phyloP scores from a whole-genome alignment of 2,888 invertebrate species.

The Chironomus riparius region DNA sequence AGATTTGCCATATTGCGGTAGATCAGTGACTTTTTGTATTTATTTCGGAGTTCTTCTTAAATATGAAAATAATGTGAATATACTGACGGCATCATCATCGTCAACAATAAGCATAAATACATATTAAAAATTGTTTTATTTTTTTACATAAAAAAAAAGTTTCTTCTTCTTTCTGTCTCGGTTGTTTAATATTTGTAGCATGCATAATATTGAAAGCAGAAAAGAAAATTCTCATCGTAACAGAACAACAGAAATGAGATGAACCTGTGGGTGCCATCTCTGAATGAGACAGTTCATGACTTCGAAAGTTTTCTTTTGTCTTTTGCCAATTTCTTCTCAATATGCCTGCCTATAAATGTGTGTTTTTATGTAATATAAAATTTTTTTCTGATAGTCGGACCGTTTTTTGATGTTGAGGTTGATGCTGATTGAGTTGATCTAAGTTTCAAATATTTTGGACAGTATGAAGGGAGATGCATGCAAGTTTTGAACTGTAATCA shows the following conservation, averaged over 20 bases:
- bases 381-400: no score
- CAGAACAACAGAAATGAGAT: not conserved
- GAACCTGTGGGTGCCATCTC: slow-evolving; percentile 24
- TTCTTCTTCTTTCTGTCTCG: not conserved
- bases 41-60: not conserved
- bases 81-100: not conserved
- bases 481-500: no score
- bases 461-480: no score
- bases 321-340: not conserved
- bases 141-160: not conserved
- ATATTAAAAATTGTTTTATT: not conserved
- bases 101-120: not conserved
- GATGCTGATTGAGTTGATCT: no score
- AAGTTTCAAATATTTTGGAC: no score
- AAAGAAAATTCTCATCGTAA: not conserved
- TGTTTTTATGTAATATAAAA: no score
- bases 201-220: not conserved
- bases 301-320: not conserved
- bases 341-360: not conserved
- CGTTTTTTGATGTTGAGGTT: no score
- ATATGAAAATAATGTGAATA: not conserved
- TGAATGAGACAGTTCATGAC: slow-evolving; percentile 22
- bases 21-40: not conserved
- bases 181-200: no score
- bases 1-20: slow-evolving; percentile 21